Evolutionary conservation across 2,797 vertebrate genomes (phyloP), one percentile per base, ranked within the genome.

Genomic region (Sebastes minor): DNA sequence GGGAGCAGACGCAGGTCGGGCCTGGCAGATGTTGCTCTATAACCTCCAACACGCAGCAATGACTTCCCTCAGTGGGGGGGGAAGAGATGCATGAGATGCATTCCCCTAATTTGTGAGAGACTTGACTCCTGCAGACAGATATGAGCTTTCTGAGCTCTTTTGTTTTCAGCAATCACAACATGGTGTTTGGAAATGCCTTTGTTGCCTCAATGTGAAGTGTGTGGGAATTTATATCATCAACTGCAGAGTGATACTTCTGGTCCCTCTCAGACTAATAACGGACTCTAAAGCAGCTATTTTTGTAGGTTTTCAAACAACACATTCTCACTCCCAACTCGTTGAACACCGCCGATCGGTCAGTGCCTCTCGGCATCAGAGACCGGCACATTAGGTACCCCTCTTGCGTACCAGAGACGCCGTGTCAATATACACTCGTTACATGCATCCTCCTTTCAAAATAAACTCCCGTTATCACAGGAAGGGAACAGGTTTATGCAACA

Each of bases 11-110:
- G 75, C 63, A 65, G 81, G 38, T 76, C 49, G 8, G 69, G 20
- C 60, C 76, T 76, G 87, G 67, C 92, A 93, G 92, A 94, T 95
- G 93, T 91, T 93, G 88, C 81, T 89, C 81, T 76, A 20, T 87
- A 91, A 92, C 80, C 83, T 86, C 71, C 1, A 23, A 61, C 68
- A 77, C 14, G 68, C 65, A 78, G 76, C 59, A 56, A 35, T 74
- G 68, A 65, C 72, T 76, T 76, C 14, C 60, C 57, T 23, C 73
- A 23, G 56, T 8, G 13, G n/a, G 53, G 53, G n/a, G 53, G 27
- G 38, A 16, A 72, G 27, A 69, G 52, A 77, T 0, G 6, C 1
- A 46, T 38, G 60, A 61, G 42, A 74, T 2, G 53, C 16, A 7
- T 56, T 59, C 27, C 28, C 23, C 6, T 23, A 25, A 53, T 79